Evolutionary conservation across 2,888 invertebrate genomes (phyloP).

Genomic region (Ormyrus nitidulus): DNA sequence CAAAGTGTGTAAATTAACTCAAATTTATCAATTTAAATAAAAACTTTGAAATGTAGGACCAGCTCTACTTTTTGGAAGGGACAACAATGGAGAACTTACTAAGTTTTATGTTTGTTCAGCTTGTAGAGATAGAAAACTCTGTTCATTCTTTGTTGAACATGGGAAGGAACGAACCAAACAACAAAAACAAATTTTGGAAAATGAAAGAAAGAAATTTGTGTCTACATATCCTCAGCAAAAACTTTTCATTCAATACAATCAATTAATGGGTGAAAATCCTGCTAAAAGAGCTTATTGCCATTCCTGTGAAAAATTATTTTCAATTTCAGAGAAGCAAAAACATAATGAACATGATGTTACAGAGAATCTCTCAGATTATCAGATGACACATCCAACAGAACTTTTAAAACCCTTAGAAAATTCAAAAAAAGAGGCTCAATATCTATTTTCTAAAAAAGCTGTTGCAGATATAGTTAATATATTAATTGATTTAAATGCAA

Average conservation of each 20-base stretch:
- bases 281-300: constrained; percentile 79
- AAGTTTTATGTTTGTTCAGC: constrained; percentile 90
- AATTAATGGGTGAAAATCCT: constrained; percentile 72
- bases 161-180: constrained; percentile 75
- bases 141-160: constrained; percentile 82
- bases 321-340: constrained; percentile 67
- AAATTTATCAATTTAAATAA: constrained; percentile 8
- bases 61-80: constrained; percentile 81
- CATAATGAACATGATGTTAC: constrained; percentile 80
- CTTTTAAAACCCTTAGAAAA: constrained; percentile 84
- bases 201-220: constrained; percentile 75
- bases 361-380: constrained; percentile 78
- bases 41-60: constrained; percentile 75
- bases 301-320: constrained; percentile 79
- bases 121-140: constrained; percentile 87
- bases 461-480: constrained; percentile 81
- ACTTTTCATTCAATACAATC: constrained; percentile 77
- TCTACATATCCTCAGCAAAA: constrained; percentile 78
- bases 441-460: constrained; percentile 85
- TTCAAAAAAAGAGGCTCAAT: constrained; percentile 91
- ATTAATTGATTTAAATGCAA: constrained; percentile 78
- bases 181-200: constrained; percentile 76
- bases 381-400: constrained; percentile 80
- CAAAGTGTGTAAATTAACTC: not conserved
- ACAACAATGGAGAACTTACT: constrained; percentile 74